Evolutionary conservation across 1,140 invertebrate species (phyloP).

Genomic region (Pseudomyrmex dendroicus): DNA sequence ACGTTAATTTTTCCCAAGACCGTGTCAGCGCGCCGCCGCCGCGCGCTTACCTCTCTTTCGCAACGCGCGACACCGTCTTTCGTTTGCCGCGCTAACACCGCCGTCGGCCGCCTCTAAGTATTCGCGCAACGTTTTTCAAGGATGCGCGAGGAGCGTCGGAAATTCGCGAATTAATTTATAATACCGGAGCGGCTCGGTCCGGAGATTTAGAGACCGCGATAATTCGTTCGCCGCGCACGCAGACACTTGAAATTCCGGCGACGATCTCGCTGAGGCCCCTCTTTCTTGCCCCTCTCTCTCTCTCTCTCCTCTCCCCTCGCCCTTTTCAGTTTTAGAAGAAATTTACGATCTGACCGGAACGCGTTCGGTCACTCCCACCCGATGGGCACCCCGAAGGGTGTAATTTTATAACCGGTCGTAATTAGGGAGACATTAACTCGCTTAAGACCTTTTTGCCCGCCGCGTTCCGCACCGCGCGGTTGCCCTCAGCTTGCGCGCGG

Average conservation of each 20-base stretch:
- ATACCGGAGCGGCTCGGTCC: not conserved
- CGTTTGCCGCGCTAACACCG: not conserved
- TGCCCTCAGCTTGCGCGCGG: constrained; percentile 26
- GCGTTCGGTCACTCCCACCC: constrained; percentile 62
- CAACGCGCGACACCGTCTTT: constrained; percentile 3
- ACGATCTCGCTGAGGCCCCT: not conserved
- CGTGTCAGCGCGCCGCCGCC: not conserved
- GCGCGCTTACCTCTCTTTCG: not conserved
- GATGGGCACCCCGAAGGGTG: constrained; percentile 54
- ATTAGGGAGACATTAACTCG: constrained; percentile 68
- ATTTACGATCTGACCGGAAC: constrained; percentile 62
- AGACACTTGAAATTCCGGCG: constrained; percentile 36
- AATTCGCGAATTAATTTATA: constrained; percentile 45
- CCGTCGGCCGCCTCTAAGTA: not conserved
- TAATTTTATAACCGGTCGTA: constrained; percentile 62
- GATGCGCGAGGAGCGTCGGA: not conserved
- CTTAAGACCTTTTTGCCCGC: constrained; percentile 39
- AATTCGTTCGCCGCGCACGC: constrained; percentile 31
- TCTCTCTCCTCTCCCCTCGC: not conserved
- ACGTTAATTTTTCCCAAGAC: constrained; percentile 3
- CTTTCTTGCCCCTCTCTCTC: not conserved
- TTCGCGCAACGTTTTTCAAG: constrained; percentile 21
- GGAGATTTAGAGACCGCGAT: constrained; percentile 28
- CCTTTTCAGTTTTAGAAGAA: constrained; percentile 32
- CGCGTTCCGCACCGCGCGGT: constrained; percentile 20